Conservation (phyloP, 2,888 invertebrate genomes). For the Onchidella celtica region DNA sequence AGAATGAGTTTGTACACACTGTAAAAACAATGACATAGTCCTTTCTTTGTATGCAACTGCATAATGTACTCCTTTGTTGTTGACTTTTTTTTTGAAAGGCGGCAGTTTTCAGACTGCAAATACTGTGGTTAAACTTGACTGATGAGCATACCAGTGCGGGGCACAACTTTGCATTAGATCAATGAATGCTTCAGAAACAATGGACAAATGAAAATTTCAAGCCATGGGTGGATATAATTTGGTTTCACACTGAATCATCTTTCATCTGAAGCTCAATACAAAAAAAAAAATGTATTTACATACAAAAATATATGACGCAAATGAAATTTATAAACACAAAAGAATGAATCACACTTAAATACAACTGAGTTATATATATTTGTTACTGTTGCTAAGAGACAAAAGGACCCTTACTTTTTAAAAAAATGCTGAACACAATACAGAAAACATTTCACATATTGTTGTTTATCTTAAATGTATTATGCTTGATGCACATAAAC, state of each 20-base stretch:
- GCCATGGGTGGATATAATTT: background rate
- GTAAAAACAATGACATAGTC: too few relatives aligned
- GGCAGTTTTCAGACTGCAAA: too few relatives aligned
- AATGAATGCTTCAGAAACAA: too few relatives aligned
- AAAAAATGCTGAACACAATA: constrained; percentile 9
- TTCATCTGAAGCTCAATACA: background rate
- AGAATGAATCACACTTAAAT: background rate
- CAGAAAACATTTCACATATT: background rate
- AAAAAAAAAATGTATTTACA: background rate
- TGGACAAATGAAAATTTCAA: too few relatives aligned
- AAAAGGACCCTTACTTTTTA: background rate
- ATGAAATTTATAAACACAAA: background rate
- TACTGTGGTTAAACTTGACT: too few relatives aligned
- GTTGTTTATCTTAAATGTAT: background rate
- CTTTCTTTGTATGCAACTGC: too few relatives aligned
- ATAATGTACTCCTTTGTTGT: too few relatives aligned
- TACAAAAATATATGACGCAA: background rate
- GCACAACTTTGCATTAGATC: too few relatives aligned
- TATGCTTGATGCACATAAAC: background rate
- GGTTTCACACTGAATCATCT: background rate
- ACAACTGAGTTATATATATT: constrained; percentile 2
- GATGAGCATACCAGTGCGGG: too few relatives aligned
- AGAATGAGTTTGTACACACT: too few relatives aligned
- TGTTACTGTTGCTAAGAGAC: background rate
- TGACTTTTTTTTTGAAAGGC: too few relatives aligned